Evolutionary conservation across 2,113 vertebrate genomes (phyloP), one percentile per base, ranked within the genome.

Genomic region (Orthonyx spaldingii): DNA sequence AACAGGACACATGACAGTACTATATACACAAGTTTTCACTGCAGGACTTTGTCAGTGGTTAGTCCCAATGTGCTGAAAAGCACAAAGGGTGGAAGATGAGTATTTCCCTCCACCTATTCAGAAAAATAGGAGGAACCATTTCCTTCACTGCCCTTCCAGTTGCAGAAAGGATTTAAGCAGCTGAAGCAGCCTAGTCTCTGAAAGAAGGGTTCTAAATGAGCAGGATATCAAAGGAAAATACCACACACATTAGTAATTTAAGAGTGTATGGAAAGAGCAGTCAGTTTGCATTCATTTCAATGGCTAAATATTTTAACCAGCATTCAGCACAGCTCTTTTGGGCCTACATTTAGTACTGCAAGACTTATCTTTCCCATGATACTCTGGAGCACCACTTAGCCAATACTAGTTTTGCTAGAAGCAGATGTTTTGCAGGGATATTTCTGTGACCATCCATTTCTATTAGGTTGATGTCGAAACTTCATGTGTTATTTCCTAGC

Each of bases 91-190:
- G 11, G 55, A n/a, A 87, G 15, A 41, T 2, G 3, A 50, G 19
- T 33, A 7, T 32, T 42, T 53, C 65, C 13, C 56, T 61, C 52
- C 23, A 44, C 3, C 81, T 18, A 20, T n/a, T 53, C 42, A 18
- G 41, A 46, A 55, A 47, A 11, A 5, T 12, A 7, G 7, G 46
- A 79, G 1, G 2, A 59, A 55, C 42, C 0, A 0, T 10, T 26
- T 33, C 50, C 55, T 74, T 46, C n/a, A n/a, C 42, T 18, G 56
- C 7, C 32, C 28, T 37, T 69, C 37, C n/a, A 53, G 13, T 1
- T 52, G 10, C 4, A 64, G 21, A n/a, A 44, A 56, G 4, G 41
- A 53, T 61, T n/a, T 22, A 24, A 55, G 69, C 10, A 57, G 46
- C 55, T 39, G 20, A 41, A 89, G n/a, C 63, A 72, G 49, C 23